phyloP scores from a whole-genome alignment of 1,140 invertebrate genomes.

The Achroia grisella region DNA sequence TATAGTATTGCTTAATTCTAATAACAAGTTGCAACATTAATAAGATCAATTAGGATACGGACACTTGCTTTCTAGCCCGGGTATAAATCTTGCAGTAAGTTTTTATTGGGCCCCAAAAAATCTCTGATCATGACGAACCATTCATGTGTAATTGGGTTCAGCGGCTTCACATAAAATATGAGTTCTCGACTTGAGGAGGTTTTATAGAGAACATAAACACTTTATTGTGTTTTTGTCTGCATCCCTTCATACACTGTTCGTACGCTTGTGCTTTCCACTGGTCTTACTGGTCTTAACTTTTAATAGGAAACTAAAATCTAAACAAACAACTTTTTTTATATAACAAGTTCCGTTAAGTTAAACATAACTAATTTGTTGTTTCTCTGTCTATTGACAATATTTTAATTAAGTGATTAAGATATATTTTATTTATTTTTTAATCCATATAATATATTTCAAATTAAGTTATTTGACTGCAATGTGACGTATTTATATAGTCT shows the following conservation, averaged over 20 bases:
- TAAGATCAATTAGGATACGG: conserved; percentile 52
- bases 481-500: too few relatives aligned
- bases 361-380: not conserved
- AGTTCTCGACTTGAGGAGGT: conserved; percentile 50
- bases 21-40: conserved; percentile 52
- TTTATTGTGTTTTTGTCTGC: conserved; percentile 64
- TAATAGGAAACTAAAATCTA: not conserved
- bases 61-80: conserved; percentile 26
- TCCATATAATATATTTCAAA: too few relatives aligned
- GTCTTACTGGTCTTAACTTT: not conserved
- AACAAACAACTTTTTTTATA: not conserved
- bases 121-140: conserved; percentile 68
- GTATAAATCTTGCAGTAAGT: conserved; percentile 58
- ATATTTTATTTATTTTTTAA: too few relatives aligned
- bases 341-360: not conserved
- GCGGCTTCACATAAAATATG: conserved; percentile 67
- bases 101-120: conserved; percentile 65
- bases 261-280: conserved; percentile 5
- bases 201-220: conserved; percentile 71
- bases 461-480: too few relatives aligned
- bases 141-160: conserved; percentile 70
- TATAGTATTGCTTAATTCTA: conserved; percentile 44
- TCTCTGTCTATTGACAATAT: not conserved
- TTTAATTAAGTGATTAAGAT: too few relatives aligned
- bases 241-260: conserved; percentile 34